Evolutionary conservation across 2,797 vertebrate genomes (phyloP).

Genomic region (Rhodeus uyekii): DNA sequence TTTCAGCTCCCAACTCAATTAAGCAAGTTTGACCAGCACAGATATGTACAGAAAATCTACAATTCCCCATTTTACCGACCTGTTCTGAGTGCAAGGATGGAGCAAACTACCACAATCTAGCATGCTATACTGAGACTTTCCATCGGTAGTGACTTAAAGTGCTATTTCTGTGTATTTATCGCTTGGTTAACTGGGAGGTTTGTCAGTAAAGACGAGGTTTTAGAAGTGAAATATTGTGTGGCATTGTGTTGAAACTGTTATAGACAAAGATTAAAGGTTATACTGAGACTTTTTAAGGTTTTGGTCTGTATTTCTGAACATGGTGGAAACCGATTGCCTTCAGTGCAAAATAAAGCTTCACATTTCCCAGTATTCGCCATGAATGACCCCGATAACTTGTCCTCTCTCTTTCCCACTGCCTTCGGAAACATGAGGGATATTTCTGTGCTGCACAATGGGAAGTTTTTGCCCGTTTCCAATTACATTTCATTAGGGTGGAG

Average conservation of each 20-base stretch:
- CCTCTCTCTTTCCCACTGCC: conserved; percentile 40
- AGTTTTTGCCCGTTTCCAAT: conserved; percentile 72
- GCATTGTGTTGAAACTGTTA: not conserved
- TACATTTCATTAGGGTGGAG: conserved; percentile 74
- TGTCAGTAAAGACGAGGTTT: not conserved
- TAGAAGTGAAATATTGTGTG: not conserved
- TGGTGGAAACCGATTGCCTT: conserved; percentile 13
- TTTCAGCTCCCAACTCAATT: not conserved
- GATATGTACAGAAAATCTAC: not conserved
- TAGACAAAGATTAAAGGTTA: conserved; percentile 6
- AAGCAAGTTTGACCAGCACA: not conserved
- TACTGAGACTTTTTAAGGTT: not conserved
- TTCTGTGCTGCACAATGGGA: conserved; percentile 50
- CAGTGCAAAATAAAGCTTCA: conserved; percentile 44
- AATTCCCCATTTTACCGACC: not conserved
- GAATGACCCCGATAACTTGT: conserved; percentile 56
- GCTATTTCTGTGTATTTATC: not conserved
- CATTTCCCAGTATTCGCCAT: conserved; percentile 68
- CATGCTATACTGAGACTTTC: not conserved
- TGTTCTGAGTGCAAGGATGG: not conserved
- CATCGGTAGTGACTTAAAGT: not conserved
- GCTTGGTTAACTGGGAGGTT: conserved; percentile 10
- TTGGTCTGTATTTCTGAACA: not conserved
- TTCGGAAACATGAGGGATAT: conserved; percentile 50
- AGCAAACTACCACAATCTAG: not conserved